Base-by-base conservation (phyloP, 92 coral and sea anemone species). In the Palythoa caribaeorum region DNA sequence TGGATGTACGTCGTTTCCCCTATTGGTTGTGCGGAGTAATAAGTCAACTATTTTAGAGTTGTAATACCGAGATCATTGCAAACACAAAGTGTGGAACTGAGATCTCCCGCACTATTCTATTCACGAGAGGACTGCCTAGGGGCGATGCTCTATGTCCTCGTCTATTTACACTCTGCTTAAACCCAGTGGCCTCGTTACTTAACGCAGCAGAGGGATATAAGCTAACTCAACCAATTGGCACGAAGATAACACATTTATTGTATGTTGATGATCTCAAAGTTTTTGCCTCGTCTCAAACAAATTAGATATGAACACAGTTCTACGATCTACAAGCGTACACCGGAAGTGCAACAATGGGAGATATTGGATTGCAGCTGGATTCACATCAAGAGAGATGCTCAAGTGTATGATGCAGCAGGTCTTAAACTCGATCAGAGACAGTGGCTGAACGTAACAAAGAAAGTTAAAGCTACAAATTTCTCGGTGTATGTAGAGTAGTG, bases 1-100 rank as follows among this genome's bases (percentile, higher is more conserved):
- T 86, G 90, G 28, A 28, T 17, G 15, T 90, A 48, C 88, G 79
- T 66, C 52, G 84, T n/a, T 92, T 90, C 57, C 94, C 91, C 52
- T 38, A 10, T 53, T 92, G 88, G 90, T 15, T 85, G 20, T 79
- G 90, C 77, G 60, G 85, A 55, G 90, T 89, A 76, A 53, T 92
- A 51, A 15, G 69, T 7, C 60, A 76, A n/a, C 72, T 92, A n/a
- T 47, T 76, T 55, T 14, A 19, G 54, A 92, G 84, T 70, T 92
- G 88, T 88, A 92, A 89, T 71, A 89, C 90, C 50, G 53, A 68
- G 76, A 84, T 91, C 36, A 72, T 73, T 21, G 92, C 54, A 15
- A 73, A 38, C 15, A 91, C 94, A 47, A 57, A 63, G 90, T 75
- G 59, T 20, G 92, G 92, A 28, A 89, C 76, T 20, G 92, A 78